Percentiles rank a stretch among this genome's conserved stretches.
These are phyloP conservation scores for Neoseiulus cucumeris DNA, from an alignment of 1,140 invertebrate genomes.

Conservation along the genomic window DNA sequence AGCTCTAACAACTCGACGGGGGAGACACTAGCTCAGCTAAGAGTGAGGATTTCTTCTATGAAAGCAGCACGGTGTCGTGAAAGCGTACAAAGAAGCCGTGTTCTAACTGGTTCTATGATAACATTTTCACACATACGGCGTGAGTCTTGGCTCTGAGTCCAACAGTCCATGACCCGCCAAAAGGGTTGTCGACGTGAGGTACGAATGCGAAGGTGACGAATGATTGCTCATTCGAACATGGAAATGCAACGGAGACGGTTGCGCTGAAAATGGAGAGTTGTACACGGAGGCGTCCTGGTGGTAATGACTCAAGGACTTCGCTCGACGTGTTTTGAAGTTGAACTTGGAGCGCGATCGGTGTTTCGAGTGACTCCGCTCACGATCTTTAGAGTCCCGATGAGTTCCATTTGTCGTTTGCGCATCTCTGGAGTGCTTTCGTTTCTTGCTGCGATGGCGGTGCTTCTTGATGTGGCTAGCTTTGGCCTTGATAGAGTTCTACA, in stretches of 20 bases:
- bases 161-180: neutral
- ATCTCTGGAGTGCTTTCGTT: constrained; percentile 5
- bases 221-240: constrained; percentile 4
- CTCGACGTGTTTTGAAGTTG: constrained; percentile 4
- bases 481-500: constrained; percentile 12
- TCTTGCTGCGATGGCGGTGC: constrained; percentile 1
- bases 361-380: neutral
- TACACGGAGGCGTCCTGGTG: constrained; percentile 3
- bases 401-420: neutral
- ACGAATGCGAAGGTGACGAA: constrained; percentile 6
- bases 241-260: constrained; percentile 6
- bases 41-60: too few relatives aligned
- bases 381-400: neutral
- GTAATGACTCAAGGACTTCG: neutral
- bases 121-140: neutral
- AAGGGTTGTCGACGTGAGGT: neutral
- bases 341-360: neutral
- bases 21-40: too few relatives aligned
- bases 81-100: too few relatives aligned
- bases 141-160: neutral
- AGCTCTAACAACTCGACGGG: too few relatives aligned
- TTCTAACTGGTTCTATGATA: too few relatives aligned
- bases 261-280: neutral
- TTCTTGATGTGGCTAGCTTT: constrained; percentile 9
- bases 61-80: too few relatives aligned